Base-by-base conservation (phyloP, 2,888 invertebrate species). In the Nomada flava region DNA sequence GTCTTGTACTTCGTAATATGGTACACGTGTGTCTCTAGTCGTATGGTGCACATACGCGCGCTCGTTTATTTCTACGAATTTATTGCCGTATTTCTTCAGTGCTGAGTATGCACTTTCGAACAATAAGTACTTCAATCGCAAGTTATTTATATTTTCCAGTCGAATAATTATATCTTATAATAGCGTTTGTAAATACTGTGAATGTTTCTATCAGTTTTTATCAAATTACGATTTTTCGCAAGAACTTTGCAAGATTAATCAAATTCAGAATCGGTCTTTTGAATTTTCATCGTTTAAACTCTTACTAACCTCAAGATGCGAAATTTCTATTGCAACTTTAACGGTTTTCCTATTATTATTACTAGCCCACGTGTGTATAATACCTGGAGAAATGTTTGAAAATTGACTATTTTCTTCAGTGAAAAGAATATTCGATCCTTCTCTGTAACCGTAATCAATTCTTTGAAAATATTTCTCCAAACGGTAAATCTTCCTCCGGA, bases 1-100 rank as follows among this genome's bases (percentile, higher is more conserved):
- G 50, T 76, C 71, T 71, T 76, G 75, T 74, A 71, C 67, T 71
- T 83, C 76, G 68, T 72, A 84, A 84, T 50, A 71, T 57, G 42
- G 42, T 59, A 57, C 76, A 80, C 80, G 84, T 81, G 84, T 80
- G 77, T 63, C 59, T 62, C 64, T 50, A 9, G 47, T 53, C 36
- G 62, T 65, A 73, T 52, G 57, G 57, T 53, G 70, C 74, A 63
- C 73, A 78, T 44, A 55, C 50, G n/a, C 7, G 20, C 55, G 55
- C 23, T 47, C 42, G 42, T 9, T 23, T 20, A n/a, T 50, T 73
- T 76, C 57, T 26, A 11, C 23, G 68, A 84, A 83, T 69, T 57
- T 23, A 29, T 53, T 55, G 15, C 52, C 44, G 63, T 18, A 23
- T 50, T 63, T 63, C 3, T 26, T 26, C 47, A 11, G 47, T 47